Evolutionary conservation across 2,797 vertebrate genomes (phyloP).

Genomic region (Trachurus trachurus): DNA sequence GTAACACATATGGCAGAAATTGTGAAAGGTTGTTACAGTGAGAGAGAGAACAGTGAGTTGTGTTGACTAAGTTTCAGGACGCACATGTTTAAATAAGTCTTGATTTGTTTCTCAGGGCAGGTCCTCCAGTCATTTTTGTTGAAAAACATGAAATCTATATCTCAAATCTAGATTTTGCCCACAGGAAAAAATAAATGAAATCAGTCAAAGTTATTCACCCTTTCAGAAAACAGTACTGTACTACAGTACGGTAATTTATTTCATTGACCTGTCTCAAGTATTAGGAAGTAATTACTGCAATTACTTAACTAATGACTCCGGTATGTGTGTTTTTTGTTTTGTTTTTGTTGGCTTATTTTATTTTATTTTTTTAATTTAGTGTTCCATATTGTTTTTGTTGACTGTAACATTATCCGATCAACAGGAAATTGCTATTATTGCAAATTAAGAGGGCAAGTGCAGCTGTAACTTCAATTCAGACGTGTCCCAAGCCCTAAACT

Average conservation of each 20-base stretch:
- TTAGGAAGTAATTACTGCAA: too few species aligned
- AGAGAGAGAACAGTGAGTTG: neutral
- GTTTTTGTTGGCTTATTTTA: too few species aligned
- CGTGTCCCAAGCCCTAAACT: neutral
- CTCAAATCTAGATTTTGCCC: constrained; percentile 39
- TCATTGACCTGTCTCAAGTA: too few species aligned
- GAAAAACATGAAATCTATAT: constrained; percentile 44
- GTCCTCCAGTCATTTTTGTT: constrained; percentile 31
- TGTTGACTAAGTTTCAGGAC: constrained; percentile 12
- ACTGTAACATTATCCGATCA: neutral
- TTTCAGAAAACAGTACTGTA: constrained; percentile 50
- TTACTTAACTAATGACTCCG: too few species aligned
- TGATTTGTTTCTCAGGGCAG: constrained; percentile 49
- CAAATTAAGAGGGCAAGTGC: neutral
- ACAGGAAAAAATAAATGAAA: constrained; percentile 25
- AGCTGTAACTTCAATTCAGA: neutral
- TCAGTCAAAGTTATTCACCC: constrained; percentile 28
- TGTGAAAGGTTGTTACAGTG: constrained; percentile 9
- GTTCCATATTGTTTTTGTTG: neutral
- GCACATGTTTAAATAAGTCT: constrained; percentile 19
- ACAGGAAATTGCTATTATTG: neutral
- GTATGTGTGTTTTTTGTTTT: too few species aligned
- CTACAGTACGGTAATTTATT: constrained; percentile 61
- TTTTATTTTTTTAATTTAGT: neutral
- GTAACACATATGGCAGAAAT: neutral